A percentile compares a stretch with the other conserved stretches of the same genome.
These are phyloP conservation scores for Lepeophtheirus salmonis DNA, from an alignment of 1,140 invertebrate genomes.

Conservation along the genomic window DNA sequence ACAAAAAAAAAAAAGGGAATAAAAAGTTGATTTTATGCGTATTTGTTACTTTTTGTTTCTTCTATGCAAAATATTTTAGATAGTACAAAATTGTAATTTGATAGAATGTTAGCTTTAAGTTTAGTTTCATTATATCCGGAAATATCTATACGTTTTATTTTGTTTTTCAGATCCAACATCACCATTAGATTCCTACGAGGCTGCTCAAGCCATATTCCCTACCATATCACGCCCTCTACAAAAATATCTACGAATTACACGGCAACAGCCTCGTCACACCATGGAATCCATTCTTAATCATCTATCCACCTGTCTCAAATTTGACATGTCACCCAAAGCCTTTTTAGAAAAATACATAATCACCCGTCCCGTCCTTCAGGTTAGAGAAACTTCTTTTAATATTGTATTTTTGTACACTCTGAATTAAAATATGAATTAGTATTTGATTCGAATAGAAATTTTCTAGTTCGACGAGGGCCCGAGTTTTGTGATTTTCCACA, in stretches of 20 bases:
- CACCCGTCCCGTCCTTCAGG: constrained; percentile 45
- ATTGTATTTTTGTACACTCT: neutral
- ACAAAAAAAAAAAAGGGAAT: too few relatives aligned
- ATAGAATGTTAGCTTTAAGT: too few relatives aligned
- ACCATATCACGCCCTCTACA: constrained; percentile 83
- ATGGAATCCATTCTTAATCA: constrained; percentile 71
- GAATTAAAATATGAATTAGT: too few relatives aligned
- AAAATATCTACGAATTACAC: constrained; percentile 80
- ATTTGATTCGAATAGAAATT: too few relatives aligned
- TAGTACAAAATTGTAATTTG: too few relatives aligned
- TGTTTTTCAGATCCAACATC: constrained; percentile 3
- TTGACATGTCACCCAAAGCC: constrained; percentile 69
- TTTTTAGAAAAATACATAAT: constrained; percentile 71
- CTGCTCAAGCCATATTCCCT: constrained; percentile 91
- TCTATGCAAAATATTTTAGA: too few relatives aligned
- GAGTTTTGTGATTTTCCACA: too few relatives aligned
- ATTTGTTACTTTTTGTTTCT: too few relatives aligned
- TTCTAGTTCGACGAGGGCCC: too few relatives aligned
- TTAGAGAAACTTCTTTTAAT: constrained; percentile 5
- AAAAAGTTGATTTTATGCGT: too few relatives aligned
- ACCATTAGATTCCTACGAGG: constrained; percentile 76
- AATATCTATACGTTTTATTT: neutral
- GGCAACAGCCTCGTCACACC: constrained; percentile 79
- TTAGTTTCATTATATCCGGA: neutral
- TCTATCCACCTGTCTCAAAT: constrained; percentile 63